A percentile compares a stretch with the other conserved stretches of the same genome.
Evolutionary conservation across 2,888 invertebrate species (phyloP).

Genomic region (Leptinotarsa rubiginosa): DNA sequence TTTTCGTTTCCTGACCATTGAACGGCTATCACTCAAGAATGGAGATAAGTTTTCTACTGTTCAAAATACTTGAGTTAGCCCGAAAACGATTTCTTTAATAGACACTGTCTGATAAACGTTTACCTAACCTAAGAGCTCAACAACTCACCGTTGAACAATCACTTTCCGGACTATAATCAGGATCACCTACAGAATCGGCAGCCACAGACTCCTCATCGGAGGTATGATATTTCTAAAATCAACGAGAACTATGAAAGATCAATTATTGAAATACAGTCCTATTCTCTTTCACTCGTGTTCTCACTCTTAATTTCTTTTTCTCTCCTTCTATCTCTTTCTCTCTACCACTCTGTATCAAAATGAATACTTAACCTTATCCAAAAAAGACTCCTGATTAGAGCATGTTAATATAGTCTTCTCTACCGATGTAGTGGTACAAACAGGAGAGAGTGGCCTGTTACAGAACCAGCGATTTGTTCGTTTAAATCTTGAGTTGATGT

Average conservation of each 20-base stretch:
- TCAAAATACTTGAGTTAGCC: neutral
- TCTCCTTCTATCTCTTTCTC: too few relatives aligned
- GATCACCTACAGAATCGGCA: neutral
- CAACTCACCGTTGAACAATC: constrained; percentile 3
- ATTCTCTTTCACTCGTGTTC: too few relatives aligned
- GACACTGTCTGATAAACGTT: neutral
- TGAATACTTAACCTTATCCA: neutral
- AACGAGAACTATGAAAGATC: neutral
- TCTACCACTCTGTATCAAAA: neutral
- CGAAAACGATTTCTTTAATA: neutral
- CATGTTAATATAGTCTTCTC: neutral
- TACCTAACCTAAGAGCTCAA: neutral
- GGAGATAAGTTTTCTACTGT: too few relatives aligned
- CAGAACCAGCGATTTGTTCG: neutral
- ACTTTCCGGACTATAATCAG: neutral
- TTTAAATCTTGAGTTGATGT: neutral
- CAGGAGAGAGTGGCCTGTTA: neutral
- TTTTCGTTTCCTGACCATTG: too few relatives aligned
- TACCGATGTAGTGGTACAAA: neutral
- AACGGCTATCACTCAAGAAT: too few relatives aligned
- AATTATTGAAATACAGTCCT: neutral
- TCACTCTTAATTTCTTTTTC: too few relatives aligned
- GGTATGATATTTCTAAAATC: neutral
- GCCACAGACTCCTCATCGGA: neutral
- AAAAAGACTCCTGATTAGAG: neutral